phyloP scores from a whole-genome alignment of 2,797 vertebrate species.

The Leuciscus waleckii region DNA sequence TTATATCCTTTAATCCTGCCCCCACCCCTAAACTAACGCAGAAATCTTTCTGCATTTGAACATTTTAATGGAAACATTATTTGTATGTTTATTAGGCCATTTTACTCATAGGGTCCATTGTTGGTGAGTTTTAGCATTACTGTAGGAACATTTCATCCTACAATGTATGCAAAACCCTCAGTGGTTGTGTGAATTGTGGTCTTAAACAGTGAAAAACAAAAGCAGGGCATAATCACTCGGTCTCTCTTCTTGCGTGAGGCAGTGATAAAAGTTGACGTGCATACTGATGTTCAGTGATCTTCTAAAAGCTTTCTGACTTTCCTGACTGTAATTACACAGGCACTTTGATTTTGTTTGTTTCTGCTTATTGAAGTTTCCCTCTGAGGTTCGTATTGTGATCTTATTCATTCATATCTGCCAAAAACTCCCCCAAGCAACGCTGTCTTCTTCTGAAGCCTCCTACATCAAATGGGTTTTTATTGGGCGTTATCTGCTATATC shows the following conservation, averaged over 20 bases:
- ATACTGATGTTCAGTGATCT: conserved; percentile 35
- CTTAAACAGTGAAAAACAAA: neutral
- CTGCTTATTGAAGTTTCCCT: conserved; percentile 34
- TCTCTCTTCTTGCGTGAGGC: neutral
- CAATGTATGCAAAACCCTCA: neutral
- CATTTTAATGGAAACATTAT: neutral
- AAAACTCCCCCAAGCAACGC: conserved; percentile 20
- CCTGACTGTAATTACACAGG: conserved; percentile 45
- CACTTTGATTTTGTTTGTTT: conserved; percentile 41
- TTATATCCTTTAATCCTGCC: neutral
- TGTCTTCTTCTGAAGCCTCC: conserved; percentile 1
- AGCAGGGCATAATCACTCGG: neutral
- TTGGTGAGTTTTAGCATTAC: neutral
- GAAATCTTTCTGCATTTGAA: neutral
- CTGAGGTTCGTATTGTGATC: conserved; percentile 31
- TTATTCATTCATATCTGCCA: conserved; percentile 29
- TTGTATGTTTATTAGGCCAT: neutral
- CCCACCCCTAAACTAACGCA: neutral
- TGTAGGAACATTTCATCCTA: neutral
- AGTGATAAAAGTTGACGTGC: conserved; percentile 20
- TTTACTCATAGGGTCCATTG: neutral
- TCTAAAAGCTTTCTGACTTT: conserved; percentile 45
- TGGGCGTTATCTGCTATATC: neutral
- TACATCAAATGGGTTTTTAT: conserved; percentile 16
- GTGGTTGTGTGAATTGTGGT: neutral